Base-by-base conservation (phyloP, 2,888 invertebrate species). In the Patella pellucida region DNA sequence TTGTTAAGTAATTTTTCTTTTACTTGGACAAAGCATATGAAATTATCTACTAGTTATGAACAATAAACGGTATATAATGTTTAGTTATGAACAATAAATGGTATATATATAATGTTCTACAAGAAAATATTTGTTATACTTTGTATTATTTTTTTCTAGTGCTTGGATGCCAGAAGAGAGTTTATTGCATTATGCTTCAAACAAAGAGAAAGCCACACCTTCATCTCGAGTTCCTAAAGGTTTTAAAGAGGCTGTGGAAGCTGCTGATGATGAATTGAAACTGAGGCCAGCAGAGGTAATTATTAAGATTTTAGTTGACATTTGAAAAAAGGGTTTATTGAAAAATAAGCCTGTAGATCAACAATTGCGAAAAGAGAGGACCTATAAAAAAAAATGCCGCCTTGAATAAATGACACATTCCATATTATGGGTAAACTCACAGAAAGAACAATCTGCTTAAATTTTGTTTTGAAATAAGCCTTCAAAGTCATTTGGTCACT, bases 81-180 rank as follows among this genome's bases (percentile, higher is more conserved):
- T n/a, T 62, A 19, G 62, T 62, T 62, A 1, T 19, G n/a, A 62
- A 19, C 7, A 27, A 23, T 69, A 9, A 41, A 9, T 1, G 9
- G 9, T 41, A 9, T 41, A 41, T 41, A 41, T 41, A 41, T 41
- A n/a, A n/a, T 41, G 41, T 41, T 41, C 0, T 69, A 69, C 31
- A 69, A 23, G 15, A 12, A 23, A 69, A 9, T 11, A 54, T 23
- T 71, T 11, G 27, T 15, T 54, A 52, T 72, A 19, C 5, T n/a
- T 23, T 16, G 31, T 50, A 62, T 73, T 52, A 41, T 62, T 23
- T 84, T 84, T 68, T n/a, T n/a, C n/a, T 79, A 91, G 91, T 92
- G 97, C 96, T 9, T 97, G 96, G 96, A 96, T 97, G 81, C 96
- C 96, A 88, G 95, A 95, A 83, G 93, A 93, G 81, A 94, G 95